These are phyloP conservation scores for Anguilla megastoma DNA, from an alignment of 2,797 vertebrate species.

Conservation along the genomic window DNA sequence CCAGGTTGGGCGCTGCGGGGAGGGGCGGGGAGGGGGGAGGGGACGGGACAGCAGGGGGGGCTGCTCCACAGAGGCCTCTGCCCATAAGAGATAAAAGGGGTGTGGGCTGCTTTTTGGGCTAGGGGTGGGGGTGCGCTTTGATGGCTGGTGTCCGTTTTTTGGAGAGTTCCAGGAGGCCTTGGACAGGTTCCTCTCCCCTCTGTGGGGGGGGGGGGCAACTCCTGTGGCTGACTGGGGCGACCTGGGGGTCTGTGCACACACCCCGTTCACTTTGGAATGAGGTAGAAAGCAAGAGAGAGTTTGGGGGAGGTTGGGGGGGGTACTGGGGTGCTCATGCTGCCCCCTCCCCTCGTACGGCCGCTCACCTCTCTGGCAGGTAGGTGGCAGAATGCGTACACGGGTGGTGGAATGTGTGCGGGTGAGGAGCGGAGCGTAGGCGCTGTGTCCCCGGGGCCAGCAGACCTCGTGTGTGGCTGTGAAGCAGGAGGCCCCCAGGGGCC, in stretches of 20 bases:
- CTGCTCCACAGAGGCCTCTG: constrained; percentile 47
- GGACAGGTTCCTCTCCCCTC: constrained; percentile 36
- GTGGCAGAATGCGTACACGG: constrained; percentile 34
- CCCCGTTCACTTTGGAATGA: background rate
- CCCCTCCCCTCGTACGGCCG: background rate
- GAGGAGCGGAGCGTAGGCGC: background rate
- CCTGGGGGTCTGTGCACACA: background rate
- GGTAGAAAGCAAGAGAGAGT: too few relatives aligned
- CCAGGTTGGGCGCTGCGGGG: too few relatives aligned
- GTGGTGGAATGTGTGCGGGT: constrained; percentile 20
- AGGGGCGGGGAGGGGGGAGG: too few relatives aligned
- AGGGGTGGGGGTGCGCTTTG: constrained; percentile 6
- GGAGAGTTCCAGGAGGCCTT: constrained; percentile 53
- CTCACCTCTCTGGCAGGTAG: constrained; percentile 30
- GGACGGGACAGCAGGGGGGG: too few relatives aligned
- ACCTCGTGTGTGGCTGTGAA: constrained; percentile 33
- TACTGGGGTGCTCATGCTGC: background rate
- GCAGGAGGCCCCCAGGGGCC: constrained; percentile 15
- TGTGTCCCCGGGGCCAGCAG: background rate
- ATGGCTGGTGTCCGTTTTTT: too few relatives aligned
- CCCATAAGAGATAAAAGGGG: constrained; percentile 35
- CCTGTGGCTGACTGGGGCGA: too few relatives aligned
- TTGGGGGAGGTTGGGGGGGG: too few relatives aligned
- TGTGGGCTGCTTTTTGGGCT: constrained; percentile 25
- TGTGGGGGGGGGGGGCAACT: too few relatives aligned